phyloP scores from a whole-genome alignment of 2,888 invertebrate genomes.

The Saturnia japonica region DNA sequence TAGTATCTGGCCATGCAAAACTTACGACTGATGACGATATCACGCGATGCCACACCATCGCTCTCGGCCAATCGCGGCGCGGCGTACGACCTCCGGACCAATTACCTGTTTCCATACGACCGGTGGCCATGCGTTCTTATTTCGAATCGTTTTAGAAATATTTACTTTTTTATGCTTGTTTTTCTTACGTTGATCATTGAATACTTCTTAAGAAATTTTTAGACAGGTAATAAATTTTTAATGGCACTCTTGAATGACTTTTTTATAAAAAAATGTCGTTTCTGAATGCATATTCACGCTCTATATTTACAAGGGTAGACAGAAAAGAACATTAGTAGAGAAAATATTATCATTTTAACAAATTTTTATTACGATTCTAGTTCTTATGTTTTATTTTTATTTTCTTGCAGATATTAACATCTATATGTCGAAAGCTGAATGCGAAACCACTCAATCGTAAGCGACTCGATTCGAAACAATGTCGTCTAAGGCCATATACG shows the following conservation, averaged over 20 bases:
- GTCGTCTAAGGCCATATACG: slow-evolving; percentile 98
- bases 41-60: slow-evolving; percentile 39
- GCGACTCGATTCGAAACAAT: slow-evolving; percentile 76
- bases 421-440: slow-evolving; percentile 64
- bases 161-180: slow-evolving; percentile 16
- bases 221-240: neutral
- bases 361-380: too few species aligned
- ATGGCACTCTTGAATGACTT: too few species aligned
- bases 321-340: too few species aligned
- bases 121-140: slow-evolving; percentile 22
- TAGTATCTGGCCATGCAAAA: neutral
- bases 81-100: slow-evolving; percentile 15
- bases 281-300: too few species aligned
- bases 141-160: slow-evolving; percentile 15
- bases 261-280: too few species aligned
- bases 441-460: slow-evolving; percentile 26
- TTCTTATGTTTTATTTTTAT: too few species aligned
- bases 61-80: slow-evolving; percentile 34
- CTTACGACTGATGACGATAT: slow-evolving; percentile 20
- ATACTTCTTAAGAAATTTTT: neutral
- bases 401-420: slow-evolving; percentile 33
- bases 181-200: neutral
- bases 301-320: too few species aligned
- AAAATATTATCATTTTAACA: too few species aligned
- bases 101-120: neutral